Conservation (phyloP, 2,888 invertebrate species). For the Eupsilia transversa region DNA sequence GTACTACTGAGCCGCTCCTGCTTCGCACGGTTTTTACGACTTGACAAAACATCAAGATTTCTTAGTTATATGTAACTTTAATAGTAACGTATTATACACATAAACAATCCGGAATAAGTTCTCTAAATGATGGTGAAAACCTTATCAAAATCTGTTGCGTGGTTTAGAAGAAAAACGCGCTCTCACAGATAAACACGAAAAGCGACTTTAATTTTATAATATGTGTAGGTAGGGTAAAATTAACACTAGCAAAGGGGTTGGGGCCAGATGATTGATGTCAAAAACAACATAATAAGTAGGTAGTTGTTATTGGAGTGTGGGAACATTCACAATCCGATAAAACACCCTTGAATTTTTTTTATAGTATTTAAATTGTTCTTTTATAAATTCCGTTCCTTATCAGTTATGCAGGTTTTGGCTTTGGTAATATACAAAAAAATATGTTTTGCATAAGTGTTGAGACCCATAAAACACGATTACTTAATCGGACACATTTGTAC, state of each 20-base stretch:
- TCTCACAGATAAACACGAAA: too few species aligned
- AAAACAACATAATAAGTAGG: conserved; percentile 5
- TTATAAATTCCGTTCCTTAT: background rate
- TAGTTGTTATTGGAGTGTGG: conserved; percentile 6
- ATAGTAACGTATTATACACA: too few species aligned
- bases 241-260: background rate
- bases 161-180: too few species aligned
- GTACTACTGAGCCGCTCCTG: too few species aligned
- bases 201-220: too few species aligned
- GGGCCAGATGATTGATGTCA: conserved; percentile 27
- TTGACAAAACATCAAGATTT: too few species aligned
- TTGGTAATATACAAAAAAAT: background rate
- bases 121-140: too few species aligned
- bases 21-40: too few species aligned
- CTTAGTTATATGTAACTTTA: too few species aligned
- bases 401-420: background rate
- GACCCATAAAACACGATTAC: too few species aligned
- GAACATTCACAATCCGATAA: conserved; percentile 10
- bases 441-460: background rate
- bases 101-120: too few species aligned
- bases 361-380: background rate
- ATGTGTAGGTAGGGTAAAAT: conserved; percentile 12
- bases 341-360: background rate
- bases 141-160: too few species aligned
- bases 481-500: background rate